Evolutionary conservation across 1,140 invertebrate species (phyloP).

Genomic region (Macrocentrus cingulum): DNA sequence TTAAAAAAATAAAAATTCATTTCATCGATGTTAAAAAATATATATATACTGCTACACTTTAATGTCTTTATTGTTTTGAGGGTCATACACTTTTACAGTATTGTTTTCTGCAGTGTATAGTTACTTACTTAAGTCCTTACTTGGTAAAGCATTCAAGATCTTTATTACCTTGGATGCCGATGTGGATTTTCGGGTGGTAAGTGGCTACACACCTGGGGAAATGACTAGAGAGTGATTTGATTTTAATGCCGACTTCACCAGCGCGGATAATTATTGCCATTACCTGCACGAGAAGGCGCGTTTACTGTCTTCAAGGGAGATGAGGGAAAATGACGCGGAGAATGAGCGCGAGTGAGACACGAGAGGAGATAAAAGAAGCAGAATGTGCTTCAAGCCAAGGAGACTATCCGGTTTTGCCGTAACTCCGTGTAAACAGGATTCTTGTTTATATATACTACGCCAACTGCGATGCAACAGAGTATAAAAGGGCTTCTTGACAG

Average conservation of each 20-base stretch:
- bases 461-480: slow-evolving; percentile 28
- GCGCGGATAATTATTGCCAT: slow-evolving; percentile 50
- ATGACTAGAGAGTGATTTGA: slow-evolving; percentile 40
- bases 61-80: no score
- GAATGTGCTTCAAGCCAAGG: slow-evolving; percentile 17
- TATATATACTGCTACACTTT: no score
- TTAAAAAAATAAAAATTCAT: no score
- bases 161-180: neutral
- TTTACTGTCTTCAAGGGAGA: slow-evolving; percentile 44
- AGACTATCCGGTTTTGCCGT: slow-evolving; percentile 38
- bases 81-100: neutral
- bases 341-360: neutral
- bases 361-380: slow-evolving; percentile 20
- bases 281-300: slow-evolving; percentile 49
- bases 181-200: slow-evolving; percentile 5
- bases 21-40: no score
- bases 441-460: slow-evolving; percentile 37
- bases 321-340: slow-evolving; percentile 4
- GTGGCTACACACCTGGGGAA: slow-evolving; percentile 3
- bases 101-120: neutral
- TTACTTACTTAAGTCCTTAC: neutral
- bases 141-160: neutral
- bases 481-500: slow-evolving; percentile 12
- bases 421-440: slow-evolving; percentile 46
- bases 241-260: slow-evolving; percentile 48